phyloP scores from a whole-genome alignment of 2,888 invertebrate species.

The Cheiracanthium punctorium region DNA sequence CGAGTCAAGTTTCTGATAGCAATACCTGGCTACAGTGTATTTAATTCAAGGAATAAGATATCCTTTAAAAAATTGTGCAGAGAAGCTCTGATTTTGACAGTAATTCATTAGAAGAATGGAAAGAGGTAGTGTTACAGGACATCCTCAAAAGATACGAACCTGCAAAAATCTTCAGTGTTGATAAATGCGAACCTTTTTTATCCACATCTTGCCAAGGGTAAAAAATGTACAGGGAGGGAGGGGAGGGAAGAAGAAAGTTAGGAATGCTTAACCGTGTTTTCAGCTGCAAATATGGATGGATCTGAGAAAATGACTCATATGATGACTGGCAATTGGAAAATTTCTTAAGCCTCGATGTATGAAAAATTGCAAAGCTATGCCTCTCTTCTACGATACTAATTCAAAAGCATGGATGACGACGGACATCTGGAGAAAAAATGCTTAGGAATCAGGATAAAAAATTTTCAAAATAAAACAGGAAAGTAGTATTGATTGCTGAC shows the following conservation, averaged over 20 bases:
- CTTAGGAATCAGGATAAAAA: background rate
- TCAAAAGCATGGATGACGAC: constrained; percentile 28
- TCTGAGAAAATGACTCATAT: too few species aligned
- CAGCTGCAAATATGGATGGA: too few species aligned
- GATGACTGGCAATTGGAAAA: background rate
- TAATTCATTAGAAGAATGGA: background rate
- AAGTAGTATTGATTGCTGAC: constrained; percentile 8
- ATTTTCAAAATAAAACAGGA: constrained; percentile 19
- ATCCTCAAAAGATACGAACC: constrained; percentile 2
- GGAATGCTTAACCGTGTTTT: constrained; percentile 14
- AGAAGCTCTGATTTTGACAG: background rate
- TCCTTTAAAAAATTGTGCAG: constrained; percentile 16
- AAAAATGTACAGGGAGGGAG: constrained; percentile 12
- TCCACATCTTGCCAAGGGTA: background rate
- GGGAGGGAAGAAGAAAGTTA: too few species aligned
- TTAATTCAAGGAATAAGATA: background rate
- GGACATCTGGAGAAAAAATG: background rate
- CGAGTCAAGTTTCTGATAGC: constrained; percentile 18
- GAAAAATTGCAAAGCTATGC: too few species aligned
- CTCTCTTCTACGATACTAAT: background rate
- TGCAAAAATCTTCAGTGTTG: background rate
- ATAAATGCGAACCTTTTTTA: background rate
- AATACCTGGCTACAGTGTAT: constrained; percentile 21
- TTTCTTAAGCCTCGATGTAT: too few species aligned
- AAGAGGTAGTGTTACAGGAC: too few species aligned